Evolutionary conservation across 2,797 vertebrate species (phyloP).

Genomic region (Bucorvus abyssinicus): DNA sequence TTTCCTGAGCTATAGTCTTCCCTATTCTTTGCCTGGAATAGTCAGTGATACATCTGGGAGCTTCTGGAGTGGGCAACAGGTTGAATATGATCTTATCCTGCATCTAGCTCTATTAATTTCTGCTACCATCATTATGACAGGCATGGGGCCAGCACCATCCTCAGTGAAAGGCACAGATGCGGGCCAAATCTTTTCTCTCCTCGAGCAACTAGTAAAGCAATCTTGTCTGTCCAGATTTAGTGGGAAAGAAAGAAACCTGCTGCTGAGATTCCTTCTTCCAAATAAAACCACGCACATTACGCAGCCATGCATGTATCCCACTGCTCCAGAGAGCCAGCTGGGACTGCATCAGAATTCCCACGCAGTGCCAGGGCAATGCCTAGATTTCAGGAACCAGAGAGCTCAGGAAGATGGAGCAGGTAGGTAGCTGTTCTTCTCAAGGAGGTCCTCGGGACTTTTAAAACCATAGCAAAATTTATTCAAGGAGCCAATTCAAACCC

Average conservation of each 20-base stretch:
- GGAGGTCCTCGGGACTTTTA: not conserved
- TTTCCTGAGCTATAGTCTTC: not conserved
- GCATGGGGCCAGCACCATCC: not conserved
- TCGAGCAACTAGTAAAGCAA: not conserved
- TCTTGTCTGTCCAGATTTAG: not conserved
- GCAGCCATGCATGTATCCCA: accelerated
- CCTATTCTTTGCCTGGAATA: not conserved
- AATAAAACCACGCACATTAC: accelerated
- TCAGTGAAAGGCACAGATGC: not conserved
- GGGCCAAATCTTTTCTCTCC: not conserved
- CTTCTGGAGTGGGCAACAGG: not conserved
- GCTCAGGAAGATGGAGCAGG: not conserved
- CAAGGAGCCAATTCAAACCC: not conserved
- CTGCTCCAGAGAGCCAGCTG: not conserved
- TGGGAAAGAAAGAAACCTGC: not conserved
- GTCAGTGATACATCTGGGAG: not conserved
- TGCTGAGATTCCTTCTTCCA: not conserved
- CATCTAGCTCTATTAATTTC: not conserved
- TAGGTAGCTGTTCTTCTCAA: not conserved
- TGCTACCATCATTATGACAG: not conserved
- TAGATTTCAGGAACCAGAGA: not conserved
- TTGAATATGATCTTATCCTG: not conserved
- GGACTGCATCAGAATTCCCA: not conserved
- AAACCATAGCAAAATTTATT: not conserved
- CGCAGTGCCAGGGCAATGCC: accelerated